Percentiles rank a stretch among this genome's conserved stretches.
These are phyloP conservation scores for Eupsilia transversa DNA, from an alignment of 2,888 invertebrate species.

Conservation along the genomic window DNA sequence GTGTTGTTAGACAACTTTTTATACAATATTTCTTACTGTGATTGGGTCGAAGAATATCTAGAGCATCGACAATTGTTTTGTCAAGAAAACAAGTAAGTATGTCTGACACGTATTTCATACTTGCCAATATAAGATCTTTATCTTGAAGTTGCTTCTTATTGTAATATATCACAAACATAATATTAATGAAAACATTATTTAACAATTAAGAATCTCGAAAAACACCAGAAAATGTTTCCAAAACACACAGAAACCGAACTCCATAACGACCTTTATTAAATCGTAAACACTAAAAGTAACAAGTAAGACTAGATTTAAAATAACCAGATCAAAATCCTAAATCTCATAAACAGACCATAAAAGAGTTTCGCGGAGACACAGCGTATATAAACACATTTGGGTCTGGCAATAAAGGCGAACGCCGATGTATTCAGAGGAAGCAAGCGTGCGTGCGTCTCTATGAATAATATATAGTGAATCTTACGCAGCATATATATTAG, in stretches of 20 bases:
- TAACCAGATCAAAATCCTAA: slow-evolving; percentile 54
- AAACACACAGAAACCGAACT: neutral
- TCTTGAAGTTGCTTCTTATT: neutral
- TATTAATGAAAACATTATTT: neutral
- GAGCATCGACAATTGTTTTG: slow-evolving; percentile 1
- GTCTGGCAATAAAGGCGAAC: slow-evolving; percentile 63
- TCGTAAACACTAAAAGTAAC: slow-evolving; percentile 9
- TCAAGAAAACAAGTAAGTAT: neutral
- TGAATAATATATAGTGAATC: slow-evolving; percentile 68
- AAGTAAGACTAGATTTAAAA: slow-evolving; percentile 53
- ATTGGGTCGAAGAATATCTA: slow-evolving; percentile 20
- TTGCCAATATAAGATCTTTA: neutral
- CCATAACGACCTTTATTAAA: neutral
- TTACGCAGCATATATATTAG: slow-evolving; percentile 53
- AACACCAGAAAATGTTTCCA: neutral
- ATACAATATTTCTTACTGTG: slow-evolving; percentile 25
- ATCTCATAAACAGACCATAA: slow-evolving; percentile 65
- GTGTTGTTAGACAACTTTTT: slow-evolving; percentile 32
- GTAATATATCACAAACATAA: neutral
- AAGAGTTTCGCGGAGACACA: slow-evolving; percentile 63
- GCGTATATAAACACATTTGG: slow-evolving; percentile 68
- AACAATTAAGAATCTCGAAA: neutral
- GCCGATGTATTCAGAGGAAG: slow-evolving; percentile 62
- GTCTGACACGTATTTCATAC: neutral
- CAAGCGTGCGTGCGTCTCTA: slow-evolving; percentile 62